Evolutionary conservation across 1,140 invertebrate genomes (phyloP).

Genomic region (Samia ricini): DNA sequence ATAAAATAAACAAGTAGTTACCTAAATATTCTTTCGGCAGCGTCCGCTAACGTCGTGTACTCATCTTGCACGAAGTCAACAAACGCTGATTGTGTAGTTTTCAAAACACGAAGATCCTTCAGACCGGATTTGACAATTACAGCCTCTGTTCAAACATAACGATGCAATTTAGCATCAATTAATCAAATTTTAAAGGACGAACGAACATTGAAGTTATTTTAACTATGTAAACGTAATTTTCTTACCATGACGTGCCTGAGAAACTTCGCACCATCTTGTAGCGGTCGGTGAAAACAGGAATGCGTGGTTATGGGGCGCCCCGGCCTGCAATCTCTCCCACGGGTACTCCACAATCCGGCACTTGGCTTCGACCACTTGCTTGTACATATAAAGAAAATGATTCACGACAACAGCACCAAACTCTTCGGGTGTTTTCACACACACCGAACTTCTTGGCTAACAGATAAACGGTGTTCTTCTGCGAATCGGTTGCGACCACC

Average conservation of each 20-base stretch:
- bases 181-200: neutral
- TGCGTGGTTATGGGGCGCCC: constrained; percentile 84
- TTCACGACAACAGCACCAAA: constrained; percentile 84
- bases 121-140: constrained; percentile 81
- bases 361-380: constrained; percentile 82
- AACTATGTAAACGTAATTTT: neutral
- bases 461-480: constrained; percentile 90
- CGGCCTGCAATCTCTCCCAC: constrained; percentile 83
- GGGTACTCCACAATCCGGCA: constrained; percentile 84
- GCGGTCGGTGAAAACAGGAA: constrained; percentile 83
- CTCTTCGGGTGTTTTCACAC: constrained; percentile 83
- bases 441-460: constrained; percentile 87
- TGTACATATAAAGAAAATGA: constrained; percentile 86
- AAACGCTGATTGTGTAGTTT: constrained; percentile 88
- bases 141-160: constrained; percentile 59
- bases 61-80: constrained; percentile 87
- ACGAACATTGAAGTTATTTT: neutral
- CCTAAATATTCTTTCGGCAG: constrained; percentile 83
- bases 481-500: constrained; percentile 88
- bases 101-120: constrained; percentile 83
- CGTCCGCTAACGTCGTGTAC: constrained; percentile 84
- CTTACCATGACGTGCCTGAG: constrained; percentile 81
- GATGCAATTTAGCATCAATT: too few relatives aligned
- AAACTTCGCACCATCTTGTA: constrained; percentile 81
- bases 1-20: constrained; percentile 18